Evolutionary conservation across 2,113 vertebrate genomes (phyloP).

Genomic region (Colossoma macropomum): DNA sequence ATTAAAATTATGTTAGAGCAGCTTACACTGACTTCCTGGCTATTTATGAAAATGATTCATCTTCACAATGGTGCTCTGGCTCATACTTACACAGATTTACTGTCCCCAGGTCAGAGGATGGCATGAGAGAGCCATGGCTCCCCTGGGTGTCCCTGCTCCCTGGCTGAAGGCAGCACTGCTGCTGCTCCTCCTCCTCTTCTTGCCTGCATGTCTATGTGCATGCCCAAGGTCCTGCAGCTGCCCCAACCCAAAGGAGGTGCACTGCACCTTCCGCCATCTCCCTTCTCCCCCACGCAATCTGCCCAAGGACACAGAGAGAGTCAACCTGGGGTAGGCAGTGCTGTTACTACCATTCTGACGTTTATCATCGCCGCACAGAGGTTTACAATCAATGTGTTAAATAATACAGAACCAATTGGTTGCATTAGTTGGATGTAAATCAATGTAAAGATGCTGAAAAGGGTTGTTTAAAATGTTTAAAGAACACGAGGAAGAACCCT

Average conservation of each 20-base stretch:
- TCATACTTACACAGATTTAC: background rate
- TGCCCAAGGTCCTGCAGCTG: constrained; percentile 78
- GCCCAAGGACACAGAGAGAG: constrained; percentile 73
- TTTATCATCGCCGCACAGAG: background rate
- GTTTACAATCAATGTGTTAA: too few species aligned
- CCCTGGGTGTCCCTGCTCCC: constrained; percentile 62
- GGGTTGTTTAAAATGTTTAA: too few species aligned
- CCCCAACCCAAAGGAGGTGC: constrained; percentile 75
- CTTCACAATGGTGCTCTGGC: background rate
- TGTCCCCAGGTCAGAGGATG: constrained; percentile 69
- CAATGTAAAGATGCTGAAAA: too few species aligned
- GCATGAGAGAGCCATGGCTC: constrained; percentile 69
- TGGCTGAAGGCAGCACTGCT: constrained; percentile 59
- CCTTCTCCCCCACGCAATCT: constrained; percentile 66
- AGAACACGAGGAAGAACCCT: too few species aligned
- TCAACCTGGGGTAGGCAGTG: constrained; percentile 77
- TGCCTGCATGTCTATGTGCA: constrained; percentile 58
- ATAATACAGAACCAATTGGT: too few species aligned
- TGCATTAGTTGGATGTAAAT: too few species aligned
- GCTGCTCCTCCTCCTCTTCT: constrained; percentile 69
- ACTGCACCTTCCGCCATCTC: constrained; percentile 83
- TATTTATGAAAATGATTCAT: background rate
- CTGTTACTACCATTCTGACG: background rate
- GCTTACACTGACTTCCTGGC: background rate
- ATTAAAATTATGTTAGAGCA: background rate